These are phyloP conservation scores for Lates japonicus DNA, from an alignment of 2,797 vertebrate species.

Conservation along the genomic window DNA sequence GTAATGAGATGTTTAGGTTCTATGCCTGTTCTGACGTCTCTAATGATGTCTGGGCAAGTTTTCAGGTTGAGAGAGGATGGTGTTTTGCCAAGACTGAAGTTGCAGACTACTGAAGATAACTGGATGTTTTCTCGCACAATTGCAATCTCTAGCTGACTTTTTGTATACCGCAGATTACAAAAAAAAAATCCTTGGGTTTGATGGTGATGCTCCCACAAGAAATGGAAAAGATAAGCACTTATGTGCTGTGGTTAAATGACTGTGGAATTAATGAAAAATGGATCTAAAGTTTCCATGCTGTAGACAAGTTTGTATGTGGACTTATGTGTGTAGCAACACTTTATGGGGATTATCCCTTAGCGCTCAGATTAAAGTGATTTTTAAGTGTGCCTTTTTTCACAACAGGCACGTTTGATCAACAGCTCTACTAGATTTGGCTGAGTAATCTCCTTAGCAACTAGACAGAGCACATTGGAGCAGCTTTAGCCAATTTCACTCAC, in stretches of 20 bases:
- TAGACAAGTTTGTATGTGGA: conserved; percentile 20
- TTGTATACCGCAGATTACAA: conserved; percentile 41
- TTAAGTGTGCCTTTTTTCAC: conserved; percentile 41
- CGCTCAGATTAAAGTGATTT: conserved; percentile 51
- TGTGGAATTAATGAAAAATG: conserved; percentile 1
- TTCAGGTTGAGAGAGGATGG: conserved; percentile 9
- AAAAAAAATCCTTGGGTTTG: conserved; percentile 20
- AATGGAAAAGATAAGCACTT: conserved; percentile 56
- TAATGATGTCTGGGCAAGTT: conserved; percentile 34
- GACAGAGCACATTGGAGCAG: conserved; percentile 34
- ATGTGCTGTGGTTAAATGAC: conserved; percentile 20
- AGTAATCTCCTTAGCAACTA: conserved; percentile 52
- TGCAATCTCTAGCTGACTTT: conserved; percentile 7
- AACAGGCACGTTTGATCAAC: conserved; percentile 48
- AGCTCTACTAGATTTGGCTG: conserved; percentile 42
- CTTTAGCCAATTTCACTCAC: conserved; percentile 38
- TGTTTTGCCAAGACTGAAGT: conserved; percentile 25
- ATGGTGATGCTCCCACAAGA: conserved; percentile 21
- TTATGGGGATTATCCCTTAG: conserved; percentile 41
- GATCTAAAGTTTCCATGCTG: conserved; percentile 37
- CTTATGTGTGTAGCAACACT: conserved; percentile 24
- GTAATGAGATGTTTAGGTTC: conserved; percentile 46
- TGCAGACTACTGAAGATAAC: conserved; percentile 16
- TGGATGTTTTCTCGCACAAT: conserved; percentile 17
- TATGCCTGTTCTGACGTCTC: conserved; percentile 23